These are phyloP conservation scores for Machaerirhynchus nigripectus DNA, from an alignment of 2,113 vertebrate genomes.

Conservation along the genomic window DNA sequence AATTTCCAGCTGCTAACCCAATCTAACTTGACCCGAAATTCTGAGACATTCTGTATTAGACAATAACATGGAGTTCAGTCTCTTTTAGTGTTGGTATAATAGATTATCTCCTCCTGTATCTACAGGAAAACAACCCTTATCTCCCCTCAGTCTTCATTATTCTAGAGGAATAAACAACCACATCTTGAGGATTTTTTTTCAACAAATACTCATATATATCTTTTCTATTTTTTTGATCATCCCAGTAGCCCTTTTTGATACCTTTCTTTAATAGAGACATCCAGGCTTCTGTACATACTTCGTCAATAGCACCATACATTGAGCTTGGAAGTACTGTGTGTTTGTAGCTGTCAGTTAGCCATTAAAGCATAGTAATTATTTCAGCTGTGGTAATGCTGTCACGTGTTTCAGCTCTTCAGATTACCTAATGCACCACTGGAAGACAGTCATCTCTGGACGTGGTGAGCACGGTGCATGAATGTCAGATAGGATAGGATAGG, in stretches of 20 bases:
- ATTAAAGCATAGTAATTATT: neutral
- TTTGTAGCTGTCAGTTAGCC: neutral
- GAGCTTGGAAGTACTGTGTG: neutral
- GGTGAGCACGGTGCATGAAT: neutral
- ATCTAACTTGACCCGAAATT: neutral
- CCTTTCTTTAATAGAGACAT: neutral
- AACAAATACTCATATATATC: neutral
- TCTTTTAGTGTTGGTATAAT: neutral
- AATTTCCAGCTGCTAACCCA: neutral
- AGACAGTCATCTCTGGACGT: neutral
- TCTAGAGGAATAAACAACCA: neutral
- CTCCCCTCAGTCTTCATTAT: neutral
- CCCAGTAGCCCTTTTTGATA: neutral
- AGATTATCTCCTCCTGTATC: neutral
- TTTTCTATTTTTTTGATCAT: neutral
- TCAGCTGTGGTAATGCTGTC: neutral
- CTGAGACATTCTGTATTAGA: neutral
- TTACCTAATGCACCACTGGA: neutral
- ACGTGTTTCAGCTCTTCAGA: neutral
- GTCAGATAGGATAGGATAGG: neutral
- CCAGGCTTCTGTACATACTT: neutral
- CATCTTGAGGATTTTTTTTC: neutral
- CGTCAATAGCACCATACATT: accelerated
- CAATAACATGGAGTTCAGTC: neutral
- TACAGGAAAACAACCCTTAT: neutral